Base-by-base conservation (phyloP, 2,888 invertebrate species). In the Microchrysa polita region DNA sequence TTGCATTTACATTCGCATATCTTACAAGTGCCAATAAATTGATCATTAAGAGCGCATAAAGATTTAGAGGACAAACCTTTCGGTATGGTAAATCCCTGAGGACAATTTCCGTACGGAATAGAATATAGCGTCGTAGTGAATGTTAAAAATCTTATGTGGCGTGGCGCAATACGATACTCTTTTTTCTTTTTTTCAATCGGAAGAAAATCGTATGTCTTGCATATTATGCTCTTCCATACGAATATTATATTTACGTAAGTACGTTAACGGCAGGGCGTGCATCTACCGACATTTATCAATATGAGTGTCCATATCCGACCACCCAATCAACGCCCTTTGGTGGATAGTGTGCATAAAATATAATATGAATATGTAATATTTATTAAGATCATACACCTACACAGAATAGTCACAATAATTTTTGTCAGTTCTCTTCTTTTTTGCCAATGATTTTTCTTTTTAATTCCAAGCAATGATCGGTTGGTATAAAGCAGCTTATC, bases 261-360 rank as follows among this genome's bases (percentile, higher is more conserved):
- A 44, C 23, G 59, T 72, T 67, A 22, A 48, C 16, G 44, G 55
- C 48, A 71, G 72, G 77, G 77, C 77, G 77, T 77, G 77, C 60
- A 53, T 75, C 71, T 76, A 72, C 75, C 74, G 71, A 75, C 77
- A 77, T 77, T 77, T 76, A 77, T 77, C 77, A 77, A 75, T 74
- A 77, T 77, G 75, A 77, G 74, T 74, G 77, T 77, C 77, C 75
- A 76, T 75, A 73, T 74, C 61, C 75, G 74, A 76, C 76, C 74
- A 74, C 77, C 77, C 76, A 73, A 76, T 65, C 63, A 71, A 74
- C 77, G 76, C 77, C 77, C 71, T 67, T 76, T 57, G 74, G 73
- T 69, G 72, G 67, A 67, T 67, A 67, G 71, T 71, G 71, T 73
- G 63, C 61, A 75, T 48, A 61, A 60, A 72, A 18, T 42, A 71